Evolutionary conservation across 2,797 vertebrate species (phyloP), one percentile per base, ranked within the genome.

Genomic region (Typhlichthys eigenmanni): DNA sequence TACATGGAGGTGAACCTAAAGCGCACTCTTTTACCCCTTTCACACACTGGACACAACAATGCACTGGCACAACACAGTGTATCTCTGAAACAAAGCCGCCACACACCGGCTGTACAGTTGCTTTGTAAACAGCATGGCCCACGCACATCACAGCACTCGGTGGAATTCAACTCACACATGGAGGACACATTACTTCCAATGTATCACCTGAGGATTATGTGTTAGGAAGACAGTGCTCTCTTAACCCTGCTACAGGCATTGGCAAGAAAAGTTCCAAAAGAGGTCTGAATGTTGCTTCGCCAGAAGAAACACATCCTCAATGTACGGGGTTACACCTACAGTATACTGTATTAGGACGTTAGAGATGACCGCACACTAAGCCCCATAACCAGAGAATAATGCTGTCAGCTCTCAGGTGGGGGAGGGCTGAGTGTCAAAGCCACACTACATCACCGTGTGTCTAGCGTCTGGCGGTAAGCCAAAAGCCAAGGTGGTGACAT

Each of bases 221-320:
- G 73, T 80, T 71, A 55, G 38, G 87, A 91, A 88, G 89, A 87
- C 92, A 94, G 92, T 93, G 92, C 91, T 93, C 92, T 93, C 91
- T 81, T 66, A 54, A 65, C 75, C 74, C 34, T 24, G 38, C 4
- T 11, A 54, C 24, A 54, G 6, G 12, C 6, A 11, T 19, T 16
- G 17, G 52, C 19, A 54, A 2, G 9, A 8, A 53, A 11, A 5
- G 14, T 11, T 1, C 11, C 24, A 17, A 13, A 17, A 55, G 12
- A 5, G 9, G 19, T 3, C 16, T 11, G 72, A 76, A 62, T 78
- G 81, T 70, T 63, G 71, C 65, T 62, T 58, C 58, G 71, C 68
- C 50, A 58, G 64, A 55, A 72, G 70, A 78, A 58, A 72, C 76
- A 74, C 82, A 88, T 84, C 84, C 62, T 82, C 62, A 9, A 10